These are phyloP conservation scores for Dryocosmus kuriphilus DNA, from an alignment of 2,888 invertebrate species.

Conservation along the genomic window DNA sequence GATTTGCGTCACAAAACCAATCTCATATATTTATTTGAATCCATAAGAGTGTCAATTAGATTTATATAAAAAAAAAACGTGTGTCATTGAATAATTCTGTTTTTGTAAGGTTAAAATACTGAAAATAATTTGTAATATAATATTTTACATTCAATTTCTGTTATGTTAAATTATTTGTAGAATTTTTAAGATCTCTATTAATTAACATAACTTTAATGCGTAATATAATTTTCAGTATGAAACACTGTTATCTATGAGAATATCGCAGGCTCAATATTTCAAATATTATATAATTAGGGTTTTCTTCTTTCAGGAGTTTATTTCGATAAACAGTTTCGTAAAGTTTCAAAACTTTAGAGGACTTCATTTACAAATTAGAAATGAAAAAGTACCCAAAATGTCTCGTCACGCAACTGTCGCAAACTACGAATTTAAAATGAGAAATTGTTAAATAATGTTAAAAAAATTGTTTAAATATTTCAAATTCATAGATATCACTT, in stretches of 20 bases:
- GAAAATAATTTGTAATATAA: no score
- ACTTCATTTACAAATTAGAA: no score
- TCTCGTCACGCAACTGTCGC: no score
- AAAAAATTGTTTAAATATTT: no score
- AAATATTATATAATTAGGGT: constrained; percentile 16
- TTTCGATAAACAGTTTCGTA: not conserved
- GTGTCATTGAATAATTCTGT: not conserved
- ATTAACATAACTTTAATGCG: not conserved
- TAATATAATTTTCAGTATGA: constrained; percentile 4
- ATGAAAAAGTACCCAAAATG: no score
- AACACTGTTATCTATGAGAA: constrained; percentile 27
- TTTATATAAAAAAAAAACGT: constrained; percentile 1
- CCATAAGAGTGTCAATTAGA: not conserved
- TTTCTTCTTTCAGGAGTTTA: not conserved
- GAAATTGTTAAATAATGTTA: no score
- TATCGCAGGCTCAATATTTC: constrained; percentile 23
- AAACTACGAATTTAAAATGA: no score
- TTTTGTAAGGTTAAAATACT: no score
- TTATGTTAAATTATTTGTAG: not conserved
- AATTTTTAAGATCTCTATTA: not conserved
- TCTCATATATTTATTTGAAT: not conserved
- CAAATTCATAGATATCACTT: no score
- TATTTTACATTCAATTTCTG: not conserved
- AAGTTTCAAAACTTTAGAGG: no score
- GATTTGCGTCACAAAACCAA: not conserved